Evolutionary conservation across 1,140 invertebrate species (phyloP).

Genomic region (Bacillus rossius): DNA sequence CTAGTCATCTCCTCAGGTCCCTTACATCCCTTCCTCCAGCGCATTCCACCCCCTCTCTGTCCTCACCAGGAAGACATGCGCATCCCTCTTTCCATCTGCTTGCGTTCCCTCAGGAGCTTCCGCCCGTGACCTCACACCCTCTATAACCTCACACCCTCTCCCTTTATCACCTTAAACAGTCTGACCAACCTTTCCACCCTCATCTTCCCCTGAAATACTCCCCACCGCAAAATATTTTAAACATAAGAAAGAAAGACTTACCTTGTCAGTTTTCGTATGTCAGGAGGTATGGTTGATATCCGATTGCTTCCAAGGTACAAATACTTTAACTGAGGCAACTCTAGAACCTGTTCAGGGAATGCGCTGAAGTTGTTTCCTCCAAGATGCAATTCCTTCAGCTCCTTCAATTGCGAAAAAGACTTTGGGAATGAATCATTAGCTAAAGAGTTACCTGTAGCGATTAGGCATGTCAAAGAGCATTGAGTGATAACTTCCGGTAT

Average conservation of each 20-base stretch:
- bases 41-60: too few relatives aligned
- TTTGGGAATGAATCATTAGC: conserved; percentile 81
- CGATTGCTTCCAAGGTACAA: conserved; percentile 88
- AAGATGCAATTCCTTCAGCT: conserved; percentile 80
- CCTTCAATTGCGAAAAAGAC: conserved; percentile 52
- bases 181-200: too few relatives aligned
- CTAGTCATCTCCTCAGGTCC: too few relatives aligned
- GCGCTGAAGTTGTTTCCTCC: conserved; percentile 82
- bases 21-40: too few relatives aligned
- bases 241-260: conserved; percentile 46
- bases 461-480: conserved; percentile 68
- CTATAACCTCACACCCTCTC: too few relatives aligned
- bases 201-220: too few relatives aligned
- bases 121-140: too few relatives aligned
- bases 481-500: conserved; percentile 69
- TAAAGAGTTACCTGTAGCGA: conserved; percentile 84
- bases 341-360: conserved; percentile 83
- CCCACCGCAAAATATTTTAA: too few relatives aligned
- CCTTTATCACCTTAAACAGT: too few relatives aligned
- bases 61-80: too few relatives aligned
- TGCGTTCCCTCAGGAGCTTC: too few relatives aligned
- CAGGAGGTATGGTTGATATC: conserved; percentile 72
- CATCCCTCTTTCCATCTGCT: too few relatives aligned
- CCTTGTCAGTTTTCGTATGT: conserved; percentile 74
- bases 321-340: conserved; percentile 68